Evolutionary conservation across 1,140 invertebrate genomes (phyloP).

Genomic region (Acromyrmex echinatior): DNA sequence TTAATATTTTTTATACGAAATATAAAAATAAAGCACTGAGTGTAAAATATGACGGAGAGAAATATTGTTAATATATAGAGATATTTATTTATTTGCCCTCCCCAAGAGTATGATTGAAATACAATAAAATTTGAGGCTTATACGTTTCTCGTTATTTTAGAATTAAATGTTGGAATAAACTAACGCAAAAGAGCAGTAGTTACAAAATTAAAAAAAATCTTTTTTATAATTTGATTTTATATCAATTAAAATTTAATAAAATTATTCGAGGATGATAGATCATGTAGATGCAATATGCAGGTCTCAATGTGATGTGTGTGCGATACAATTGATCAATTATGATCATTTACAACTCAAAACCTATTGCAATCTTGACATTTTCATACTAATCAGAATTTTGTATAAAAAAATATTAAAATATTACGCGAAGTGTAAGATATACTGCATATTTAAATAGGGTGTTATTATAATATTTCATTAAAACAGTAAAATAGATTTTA

Average conservation of each 20-base stretch:
- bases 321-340: not conserved
- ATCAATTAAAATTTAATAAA: not conserved
- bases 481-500: too few species aligned
- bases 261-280: not conserved
- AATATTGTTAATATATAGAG: not conserved
- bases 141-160: not conserved
- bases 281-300: not conserved
- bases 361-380: not conserved
- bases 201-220: not conserved
- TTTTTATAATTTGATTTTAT: not conserved
- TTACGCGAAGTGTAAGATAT: too few species aligned
- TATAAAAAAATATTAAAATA: too few species aligned
- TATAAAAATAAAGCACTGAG: not conserved
- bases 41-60: not conserved
- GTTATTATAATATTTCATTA: too few species aligned
- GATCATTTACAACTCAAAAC: not conserved
- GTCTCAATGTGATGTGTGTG: too few species aligned
- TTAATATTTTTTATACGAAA: not conserved
- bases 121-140: not conserved
- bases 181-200: not conserved
- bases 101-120: not conserved
- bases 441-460: too few species aligned
- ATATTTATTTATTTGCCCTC: not conserved
- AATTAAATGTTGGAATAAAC: slow-evolving; percentile 3
- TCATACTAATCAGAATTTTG: not conserved